Evolutionary conservation across 1,140 invertebrate species (phyloP), one percentile per base, ranked within the genome.

Genomic region (Drosophila prosaltans): DNA sequence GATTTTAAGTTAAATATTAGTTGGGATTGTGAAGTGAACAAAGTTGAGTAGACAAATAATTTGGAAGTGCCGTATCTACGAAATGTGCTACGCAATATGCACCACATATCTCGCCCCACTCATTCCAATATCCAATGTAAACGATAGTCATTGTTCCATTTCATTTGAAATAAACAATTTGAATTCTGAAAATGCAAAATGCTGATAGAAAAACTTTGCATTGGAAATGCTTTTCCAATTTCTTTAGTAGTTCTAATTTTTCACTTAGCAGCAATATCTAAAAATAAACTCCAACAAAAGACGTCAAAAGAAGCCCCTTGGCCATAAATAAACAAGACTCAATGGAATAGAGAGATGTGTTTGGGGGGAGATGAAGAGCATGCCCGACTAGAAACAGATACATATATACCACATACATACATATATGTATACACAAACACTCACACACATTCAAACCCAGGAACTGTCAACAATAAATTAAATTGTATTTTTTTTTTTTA

Each of bases 251-350:
- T 59, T 39, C 28, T 39, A 59, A 39, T 39, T 62, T 62, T 62
- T 26, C 40, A 41, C 41, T 26, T 40, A 26, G 59, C 24, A 40
- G 32, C 45, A 41, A 32, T 66, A 48, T 3, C 60, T 71, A 74
- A 74, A 74, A 67, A 65, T 78, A 78, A 40, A 69, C 58, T 64
- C 28, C 10, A 43, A 48, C 62, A 71, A 67, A 66, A 72, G 32
- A 69, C 55, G 51, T 59, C 61, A 61, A 24, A 26, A 63, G 63
- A 63, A 78, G 55, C 68, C 69, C 54, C 45, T 24, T 62, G 64
- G 55, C 72, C 81, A 85, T 81, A 85, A 84, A 84, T 84, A 84
- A 81, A 77, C 72, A 51, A 51, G 45, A 24, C 45, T 51, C 45
- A 51, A 51, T 26, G 45, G 24, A 26, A 51, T 26, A 51, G 45